Percentiles rank a stretch among this genome's conserved stretches.
Evolutionary conservation across 2,888 invertebrate genomes (phyloP).

Genomic region (Oeneis ivallda): DNA sequence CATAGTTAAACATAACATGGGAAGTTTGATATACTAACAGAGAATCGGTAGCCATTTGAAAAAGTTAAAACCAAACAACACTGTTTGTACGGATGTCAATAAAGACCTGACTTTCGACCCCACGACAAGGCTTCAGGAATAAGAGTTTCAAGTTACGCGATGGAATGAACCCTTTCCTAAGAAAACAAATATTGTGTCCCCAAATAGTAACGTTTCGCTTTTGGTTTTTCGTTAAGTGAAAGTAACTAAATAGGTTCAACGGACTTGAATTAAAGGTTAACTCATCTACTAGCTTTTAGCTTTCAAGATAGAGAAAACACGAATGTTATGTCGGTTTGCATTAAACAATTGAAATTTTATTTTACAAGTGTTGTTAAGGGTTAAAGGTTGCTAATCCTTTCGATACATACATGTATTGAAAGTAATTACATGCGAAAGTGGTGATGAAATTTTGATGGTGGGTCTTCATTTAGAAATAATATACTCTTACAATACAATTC

Average conservation of each 20-base stretch:
- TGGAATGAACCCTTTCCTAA: slow-evolving; percentile 61
- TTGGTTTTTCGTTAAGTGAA: slow-evolving; percentile 41
- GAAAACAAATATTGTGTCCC: slow-evolving; percentile 58
- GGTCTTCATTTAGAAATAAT: no score
- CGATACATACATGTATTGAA: no score
- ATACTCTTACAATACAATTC: no score
- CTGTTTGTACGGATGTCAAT: slow-evolving; percentile 73
- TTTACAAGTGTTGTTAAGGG: no score
- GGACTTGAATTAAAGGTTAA: not conserved
- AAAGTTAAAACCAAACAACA: slow-evolving; percentile 52
- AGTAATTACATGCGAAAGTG: no score
- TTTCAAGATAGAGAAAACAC: not conserved
- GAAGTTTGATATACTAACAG: slow-evolving; percentile 29
- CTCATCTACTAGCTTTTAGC: not conserved
- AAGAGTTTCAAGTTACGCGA: slow-evolving; percentile 62
- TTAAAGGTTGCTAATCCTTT: no score
- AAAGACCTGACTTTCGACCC: slow-evolving; percentile 66
- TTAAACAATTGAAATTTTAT: no score
- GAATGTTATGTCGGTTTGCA: no score
- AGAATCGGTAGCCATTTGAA: slow-evolving; percentile 60
- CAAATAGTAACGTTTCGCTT: slow-evolving; percentile 53
- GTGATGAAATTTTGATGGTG: no score
- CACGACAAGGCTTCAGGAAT: slow-evolving; percentile 61
- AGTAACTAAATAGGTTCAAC: slow-evolving; percentile 21
- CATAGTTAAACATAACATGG: slow-evolving; percentile 18